Evolutionary conservation across 2,797 vertebrate species (phyloP).

Genomic region (Coracias cyanogaster): DNA sequence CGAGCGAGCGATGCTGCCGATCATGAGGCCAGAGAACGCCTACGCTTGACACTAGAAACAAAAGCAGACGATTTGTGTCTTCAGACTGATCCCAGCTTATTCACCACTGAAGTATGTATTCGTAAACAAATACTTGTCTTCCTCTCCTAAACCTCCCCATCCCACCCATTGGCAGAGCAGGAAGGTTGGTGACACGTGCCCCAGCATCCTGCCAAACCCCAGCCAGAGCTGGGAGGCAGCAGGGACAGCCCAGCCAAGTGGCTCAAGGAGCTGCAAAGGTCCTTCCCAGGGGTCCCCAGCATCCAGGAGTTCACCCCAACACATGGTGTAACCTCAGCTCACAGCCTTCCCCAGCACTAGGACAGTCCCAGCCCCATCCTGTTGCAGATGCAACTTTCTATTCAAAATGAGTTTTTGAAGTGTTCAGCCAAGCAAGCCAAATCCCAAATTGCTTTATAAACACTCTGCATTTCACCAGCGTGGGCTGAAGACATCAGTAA

Average conservation of each 20-base stretch:
- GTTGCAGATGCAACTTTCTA: not conserved
- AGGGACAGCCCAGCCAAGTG: accelerated
- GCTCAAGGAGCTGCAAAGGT: not conserved
- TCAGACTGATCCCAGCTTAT: not conserved
- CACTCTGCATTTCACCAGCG: constrained; percentile 11
- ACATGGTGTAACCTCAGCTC: not conserved
- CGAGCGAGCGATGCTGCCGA: not conserved
- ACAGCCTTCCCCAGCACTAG: accelerated
- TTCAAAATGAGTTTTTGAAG: constrained; percentile 45
- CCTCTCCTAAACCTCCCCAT: not conserved
- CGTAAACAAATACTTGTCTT: not conserved
- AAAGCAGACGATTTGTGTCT: not conserved
- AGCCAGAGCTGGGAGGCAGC: not conserved
- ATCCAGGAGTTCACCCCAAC: accelerated
- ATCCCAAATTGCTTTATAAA: constrained; percentile 74
- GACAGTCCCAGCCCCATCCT: not conserved
- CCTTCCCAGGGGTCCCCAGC: too few relatives aligned
- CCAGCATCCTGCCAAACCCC: accelerated
- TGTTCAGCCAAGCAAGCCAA: constrained; percentile 62
- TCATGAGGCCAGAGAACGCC: not conserved
- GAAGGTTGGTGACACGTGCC: not conserved
- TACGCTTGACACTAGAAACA: not conserved
- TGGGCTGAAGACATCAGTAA: constrained; percentile 44
- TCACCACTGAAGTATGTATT: not conserved
- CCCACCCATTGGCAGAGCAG: not conserved